phyloP scores from a whole-genome alignment of 2,797 vertebrate species.

The Botia kubotai region DNA sequence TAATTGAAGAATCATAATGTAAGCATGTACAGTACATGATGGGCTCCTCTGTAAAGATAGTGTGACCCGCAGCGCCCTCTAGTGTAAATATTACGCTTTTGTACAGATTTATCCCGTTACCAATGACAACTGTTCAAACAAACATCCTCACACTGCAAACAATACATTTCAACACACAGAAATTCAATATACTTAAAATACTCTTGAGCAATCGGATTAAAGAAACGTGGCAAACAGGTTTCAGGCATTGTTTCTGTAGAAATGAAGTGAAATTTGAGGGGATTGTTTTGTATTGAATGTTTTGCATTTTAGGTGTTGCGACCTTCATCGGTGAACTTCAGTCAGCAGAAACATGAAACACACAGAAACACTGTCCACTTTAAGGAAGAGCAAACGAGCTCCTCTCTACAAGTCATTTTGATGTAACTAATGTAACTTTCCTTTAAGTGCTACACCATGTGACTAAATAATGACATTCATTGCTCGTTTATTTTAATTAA shows the following conservation, averaged over 20 bases:
- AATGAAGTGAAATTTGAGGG: neutral
- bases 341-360: conserved; percentile 72
- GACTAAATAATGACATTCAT: too few species aligned
- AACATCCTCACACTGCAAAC: conserved; percentile 23
- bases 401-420: conserved; percentile 58
- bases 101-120: conserved; percentile 53
- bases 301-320: neutral
- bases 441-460: too few species aligned
- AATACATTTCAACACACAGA: neutral
- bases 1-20: too few species aligned
- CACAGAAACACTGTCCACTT: conserved; percentile 77
- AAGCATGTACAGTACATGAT: neutral
- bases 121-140: conserved; percentile 70
- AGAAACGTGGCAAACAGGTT: neutral
- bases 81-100: neutral
- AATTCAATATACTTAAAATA: neutral
- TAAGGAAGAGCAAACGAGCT: conserved; percentile 76
- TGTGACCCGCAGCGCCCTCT: conserved; percentile 9
- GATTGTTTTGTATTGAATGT: neutral
- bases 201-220: neutral
- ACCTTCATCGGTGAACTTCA: neutral
- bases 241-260: neutral
- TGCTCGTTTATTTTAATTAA: too few species aligned
- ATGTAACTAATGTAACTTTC: too few species aligned
- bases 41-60: neutral